Evolutionary conservation across 2,888 invertebrate genomes (phyloP).

Genomic region (Aphidius colemani): DNA sequence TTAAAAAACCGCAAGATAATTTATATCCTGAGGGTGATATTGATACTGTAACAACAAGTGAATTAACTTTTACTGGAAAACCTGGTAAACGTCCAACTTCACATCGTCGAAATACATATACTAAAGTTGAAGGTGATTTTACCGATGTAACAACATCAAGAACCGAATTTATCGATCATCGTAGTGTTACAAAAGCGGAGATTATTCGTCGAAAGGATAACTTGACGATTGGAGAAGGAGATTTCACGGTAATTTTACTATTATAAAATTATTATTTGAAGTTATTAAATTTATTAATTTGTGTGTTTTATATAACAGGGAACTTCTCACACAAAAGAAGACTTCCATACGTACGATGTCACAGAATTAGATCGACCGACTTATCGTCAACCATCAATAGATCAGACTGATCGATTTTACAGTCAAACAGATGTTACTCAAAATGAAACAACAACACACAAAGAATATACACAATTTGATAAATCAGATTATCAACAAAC

Average conservation of each 20-base stretch:
- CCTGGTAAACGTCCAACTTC: constrained; percentile 69
- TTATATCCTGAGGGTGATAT: constrained; percentile 37
- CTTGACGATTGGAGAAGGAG: constrained; percentile 69
- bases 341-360: constrained; percentile 51
- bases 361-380: constrained; percentile 52
- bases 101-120: constrained; percentile 76
- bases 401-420: constrained; percentile 55
- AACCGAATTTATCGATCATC: constrained; percentile 71
- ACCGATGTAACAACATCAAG: constrained; percentile 71
- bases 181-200: constrained; percentile 66
- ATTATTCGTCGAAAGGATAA: constrained; percentile 70
- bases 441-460: constrained; percentile 74
- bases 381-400: constrained; percentile 69
- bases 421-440: constrained; percentile 61
- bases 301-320: constrained; percentile 42
- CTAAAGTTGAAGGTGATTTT: constrained; percentile 77
- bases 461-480: constrained; percentile 69
- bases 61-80: constrained; percentile 72
- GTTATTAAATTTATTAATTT: background rate
- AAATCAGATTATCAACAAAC: constrained; percentile 62
- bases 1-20: constrained; percentile 62
- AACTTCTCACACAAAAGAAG: constrained; percentile 54
- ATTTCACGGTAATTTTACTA: constrained; percentile 53
- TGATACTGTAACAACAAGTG: constrained; percentile 67
- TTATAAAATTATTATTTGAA: background rate